Evolutionary conservation across 2,888 invertebrate genomes (phyloP), one percentile per base, ranked within the genome.

Genomic region (Tolmerus cingulatus): DNA sequence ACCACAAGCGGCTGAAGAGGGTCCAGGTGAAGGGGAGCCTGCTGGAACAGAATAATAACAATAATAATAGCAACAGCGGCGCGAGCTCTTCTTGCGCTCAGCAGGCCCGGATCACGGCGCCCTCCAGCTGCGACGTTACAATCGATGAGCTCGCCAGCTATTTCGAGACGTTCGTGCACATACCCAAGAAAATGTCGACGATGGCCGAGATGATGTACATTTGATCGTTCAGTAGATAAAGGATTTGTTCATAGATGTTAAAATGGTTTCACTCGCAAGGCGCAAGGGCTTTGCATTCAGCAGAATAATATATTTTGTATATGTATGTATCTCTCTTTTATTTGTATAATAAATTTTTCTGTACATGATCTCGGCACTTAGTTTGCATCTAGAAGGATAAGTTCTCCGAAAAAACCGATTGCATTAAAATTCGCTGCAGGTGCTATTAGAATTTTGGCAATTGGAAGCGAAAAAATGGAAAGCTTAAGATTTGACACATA

Each of bases 121-220:
- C 88, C 34, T 40, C 82, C 9, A 87, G 74, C 40, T 96, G 96
- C 93, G 98, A 98, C 94, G 95, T 97, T 85, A 97, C 97, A 78
- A 98, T 98, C 90, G 97, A 98, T 92, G 98, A 98, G 93, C 94
- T 98, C 90, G 98, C 98, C 88, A 96, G 97, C 92, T 98, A 98
- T 93, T 98, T 98, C 93, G 98, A 98, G 93, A 97, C 97, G 89
- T 96, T 97, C 93, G 97, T 98, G 89, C 97, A 98, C 94, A 98
- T 98, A 94, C 98, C 98, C 89, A 98, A 98, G 93, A 98, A 98
- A 93, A 98, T 98, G 98, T 98, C 98, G 79, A 95, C 96, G 87
- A 98, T 98, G 98, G 98, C 98, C 88, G 98, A 98, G 94, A 98
- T 98, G 98, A 98, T 98, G 98, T 98, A 98, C 92, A 98, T 97